Evolutionary conservation across 2,888 invertebrate species (phyloP), one percentile per base, ranked within the genome.

Genomic region (Dolichopus griseipennis): DNA sequence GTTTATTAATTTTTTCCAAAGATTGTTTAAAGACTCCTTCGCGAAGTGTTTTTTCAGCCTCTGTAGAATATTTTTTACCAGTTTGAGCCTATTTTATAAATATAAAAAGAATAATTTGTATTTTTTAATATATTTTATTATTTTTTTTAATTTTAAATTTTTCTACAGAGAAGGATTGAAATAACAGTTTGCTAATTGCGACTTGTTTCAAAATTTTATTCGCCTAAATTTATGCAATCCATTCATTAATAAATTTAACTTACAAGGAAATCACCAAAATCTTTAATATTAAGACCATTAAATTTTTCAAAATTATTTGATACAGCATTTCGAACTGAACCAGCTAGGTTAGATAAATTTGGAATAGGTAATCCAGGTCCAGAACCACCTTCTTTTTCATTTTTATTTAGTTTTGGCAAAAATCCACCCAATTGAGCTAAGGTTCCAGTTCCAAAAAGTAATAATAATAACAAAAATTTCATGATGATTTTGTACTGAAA

Each of bases 211-310:
- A 34, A 34, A 21, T 21, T 15, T 22, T 2, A 34, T 41, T 20
- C 12, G 27, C 27, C 27, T 27, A 27, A 4, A 27, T 4, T 27
- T 37, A 37, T 37, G 37, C 37, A 37, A 37, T 27, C 27, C 37
- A 12, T n/a, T n/a, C n/a, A n/a, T n/a, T n/a, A n/a, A n/a, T n/a
- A n/a, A 12, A 10, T 61, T 3, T 10, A 41, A 70, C 76, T 74
- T 70, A 80, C 80, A 66, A 76, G 66, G 73, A 77, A 80, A 37
- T 80, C 80, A 1, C 73, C 75, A 71, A 80, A 80, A 69, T 73
- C 61, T 37, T 73, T 70, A 34, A 77, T 77, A 69, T 78, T 6
- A 63, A 63, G 0, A 78, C 70, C 2, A 67, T 1, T 0, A 79
- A 76, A 2, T 77, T 71, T 5, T 43, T 67, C 4, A 67, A 15